phyloP scores from a whole-genome alignment of 1,140 invertebrate species.

The Triops longicaudatus region DNA sequence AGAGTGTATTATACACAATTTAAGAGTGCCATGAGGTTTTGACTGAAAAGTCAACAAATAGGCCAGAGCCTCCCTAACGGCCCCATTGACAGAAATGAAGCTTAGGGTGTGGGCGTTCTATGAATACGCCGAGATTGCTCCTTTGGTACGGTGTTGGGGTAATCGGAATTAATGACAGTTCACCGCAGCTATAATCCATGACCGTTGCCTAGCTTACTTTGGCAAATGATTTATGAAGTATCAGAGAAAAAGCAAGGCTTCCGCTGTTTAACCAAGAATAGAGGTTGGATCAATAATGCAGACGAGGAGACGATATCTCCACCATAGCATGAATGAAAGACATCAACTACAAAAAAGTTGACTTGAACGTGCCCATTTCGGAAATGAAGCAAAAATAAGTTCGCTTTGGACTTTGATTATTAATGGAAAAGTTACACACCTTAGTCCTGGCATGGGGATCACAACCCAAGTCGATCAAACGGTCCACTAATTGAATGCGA shows the following conservation, averaged over 20 bases:
- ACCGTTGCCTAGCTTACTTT: neutral
- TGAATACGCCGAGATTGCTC: neutral
- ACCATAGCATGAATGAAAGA: constrained; percentile 12
- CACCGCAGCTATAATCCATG: neutral
- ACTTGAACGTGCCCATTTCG: too few relatives aligned
- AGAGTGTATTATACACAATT: too few relatives aligned
- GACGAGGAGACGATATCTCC: constrained; percentile 8
- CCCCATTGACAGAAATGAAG: too few relatives aligned
- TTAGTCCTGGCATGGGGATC: constrained; percentile 82
- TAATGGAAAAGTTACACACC: constrained; percentile 50
- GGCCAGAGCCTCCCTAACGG: too few relatives aligned
- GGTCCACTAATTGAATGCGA: constrained; percentile 73
- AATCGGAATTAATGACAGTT: constrained; percentile 1
- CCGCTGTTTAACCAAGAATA: neutral
- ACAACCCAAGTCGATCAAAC: constrained; percentile 83
- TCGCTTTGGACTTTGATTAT: neutral
- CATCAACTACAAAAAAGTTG: neutral
- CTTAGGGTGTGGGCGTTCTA: neutral
- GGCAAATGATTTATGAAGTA: neutral
- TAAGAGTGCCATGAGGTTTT: too few relatives aligned
- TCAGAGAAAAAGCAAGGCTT: neutral
- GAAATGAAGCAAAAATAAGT: too few relatives aligned
- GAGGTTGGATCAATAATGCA: constrained; percentile 1
- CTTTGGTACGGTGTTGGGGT: neutral
- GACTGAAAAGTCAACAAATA: too few relatives aligned